Percentiles rank a stretch among this genome's conserved stretches.
These are phyloP conservation scores for Macrophya annulata DNA, from an alignment of 2,888 invertebrate genomes.

Conservation along the genomic window DNA sequence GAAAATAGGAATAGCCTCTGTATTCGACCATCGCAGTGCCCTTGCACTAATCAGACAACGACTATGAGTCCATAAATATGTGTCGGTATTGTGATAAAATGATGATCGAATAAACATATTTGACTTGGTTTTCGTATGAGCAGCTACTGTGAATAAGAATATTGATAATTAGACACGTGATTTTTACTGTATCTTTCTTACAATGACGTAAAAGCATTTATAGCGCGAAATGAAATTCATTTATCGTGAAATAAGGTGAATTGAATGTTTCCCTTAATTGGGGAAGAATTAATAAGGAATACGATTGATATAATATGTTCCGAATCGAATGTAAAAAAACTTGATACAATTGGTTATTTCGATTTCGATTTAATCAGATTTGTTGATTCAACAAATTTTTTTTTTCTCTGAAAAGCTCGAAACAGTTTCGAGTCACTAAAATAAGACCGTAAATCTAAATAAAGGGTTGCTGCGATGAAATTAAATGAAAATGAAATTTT, in stretches of 20 bases:
- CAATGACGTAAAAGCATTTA: not conserved
- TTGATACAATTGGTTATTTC: not conserved
- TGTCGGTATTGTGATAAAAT: not conserved
- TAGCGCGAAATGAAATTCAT: not conserved
- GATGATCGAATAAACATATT: not conserved
- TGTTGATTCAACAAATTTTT: not conserved
- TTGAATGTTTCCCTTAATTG: not conserved
- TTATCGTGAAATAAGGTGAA: no score
- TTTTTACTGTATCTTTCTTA: not conserved
- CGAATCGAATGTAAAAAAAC: not conserved
- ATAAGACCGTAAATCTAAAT: no score
- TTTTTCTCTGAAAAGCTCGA: not conserved
- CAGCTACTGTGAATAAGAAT: not conserved
- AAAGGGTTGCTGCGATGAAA: no score
- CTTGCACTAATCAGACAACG: not conserved
- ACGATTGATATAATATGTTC: not conserved
- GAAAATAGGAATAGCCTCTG: not conserved
- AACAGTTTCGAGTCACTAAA: not conserved
- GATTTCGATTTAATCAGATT: not conserved
- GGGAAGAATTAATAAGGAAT: not conserved
- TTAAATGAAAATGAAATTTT: not conserved
- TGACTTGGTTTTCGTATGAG: not conserved
- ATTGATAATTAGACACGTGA: not conserved
- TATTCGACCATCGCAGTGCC: not conserved
- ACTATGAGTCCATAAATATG: not conserved